Conservation (phyloP, 2,113 vertebrate genomes). For the Aphelocoma coerulescens region DNA sequence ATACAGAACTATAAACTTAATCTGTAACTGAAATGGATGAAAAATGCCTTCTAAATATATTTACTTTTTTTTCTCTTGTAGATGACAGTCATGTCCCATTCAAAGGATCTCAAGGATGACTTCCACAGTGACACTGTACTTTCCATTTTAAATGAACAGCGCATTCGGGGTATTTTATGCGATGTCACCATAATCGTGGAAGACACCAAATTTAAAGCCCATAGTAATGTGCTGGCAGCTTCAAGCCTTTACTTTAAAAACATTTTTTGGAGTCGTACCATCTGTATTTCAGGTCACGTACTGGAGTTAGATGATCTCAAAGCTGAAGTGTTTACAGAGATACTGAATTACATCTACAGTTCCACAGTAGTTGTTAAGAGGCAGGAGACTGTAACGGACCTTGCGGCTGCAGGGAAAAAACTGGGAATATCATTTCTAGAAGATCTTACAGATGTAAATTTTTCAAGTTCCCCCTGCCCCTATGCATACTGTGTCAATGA, state of each 20-base stretch:
- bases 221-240: slow-evolving; percentile 94
- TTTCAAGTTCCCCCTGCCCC: slow-evolving; percentile 71
- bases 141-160: slow-evolving; percentile 91
- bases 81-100: slow-evolving; percentile 90
- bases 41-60: not conserved
- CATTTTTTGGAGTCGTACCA: slow-evolving; percentile 83
- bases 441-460: slow-evolving; percentile 76
- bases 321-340: slow-evolving; percentile 94
- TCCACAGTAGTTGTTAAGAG: slow-evolving; percentile 84
- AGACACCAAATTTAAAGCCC: slow-evolving; percentile 96
- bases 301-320: slow-evolving; percentile 93
- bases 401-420: slow-evolving; percentile 90
- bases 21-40: not conserved
- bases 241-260: slow-evolving; percentile 95
- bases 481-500: slow-evolving; percentile 74
- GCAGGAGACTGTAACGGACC: slow-evolving; percentile 80
- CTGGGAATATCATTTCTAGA: slow-evolving; percentile 96
- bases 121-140: slow-evolving; percentile 89
- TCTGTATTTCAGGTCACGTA: slow-evolving; percentile 86
- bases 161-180: slow-evolving; percentile 90
- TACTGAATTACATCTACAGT: slow-evolving; percentile 97
- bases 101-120: slow-evolving; percentile 88
- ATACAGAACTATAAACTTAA: not conserved
- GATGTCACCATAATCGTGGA: slow-evolving; percentile 97
- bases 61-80: slow-evolving; percentile 59